phyloP scores from a whole-genome alignment of 2,888 invertebrate genomes.

The Neria commutata region DNA sequence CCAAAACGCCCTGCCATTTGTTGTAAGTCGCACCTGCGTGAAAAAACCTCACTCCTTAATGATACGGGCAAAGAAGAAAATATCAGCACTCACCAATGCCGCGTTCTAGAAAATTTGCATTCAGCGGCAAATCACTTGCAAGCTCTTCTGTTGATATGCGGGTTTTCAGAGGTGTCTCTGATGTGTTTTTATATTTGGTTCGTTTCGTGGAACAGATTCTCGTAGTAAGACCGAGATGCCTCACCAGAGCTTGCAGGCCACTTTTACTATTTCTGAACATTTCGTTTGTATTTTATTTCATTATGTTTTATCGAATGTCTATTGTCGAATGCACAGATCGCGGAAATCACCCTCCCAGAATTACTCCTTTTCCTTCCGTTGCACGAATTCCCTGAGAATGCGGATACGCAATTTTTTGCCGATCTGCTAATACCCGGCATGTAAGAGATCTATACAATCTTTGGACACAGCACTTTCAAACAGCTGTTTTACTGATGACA shows the following conservation, averaged over 20 bases:
- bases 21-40: constrained; percentile 48
- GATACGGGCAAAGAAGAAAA: neutral
- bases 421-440: too few relatives aligned
- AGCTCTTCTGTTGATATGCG: constrained; percentile 20
- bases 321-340: too few relatives aligned
- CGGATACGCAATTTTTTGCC: too few relatives aligned
- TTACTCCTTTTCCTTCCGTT: too few relatives aligned
- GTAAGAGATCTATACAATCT: too few relatives aligned
- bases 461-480: too few relatives aligned
- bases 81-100: constrained; percentile 35
- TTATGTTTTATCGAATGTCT: neutral
- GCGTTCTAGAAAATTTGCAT: constrained; percentile 37
- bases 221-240: constrained; percentile 19
- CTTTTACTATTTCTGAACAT: constrained; percentile 38
- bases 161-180: constrained; percentile 6
- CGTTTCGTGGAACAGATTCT: constrained; percentile 27
- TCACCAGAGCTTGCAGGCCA: constrained; percentile 26
- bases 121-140: constrained; percentile 33
- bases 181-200: constrained; percentile 1
- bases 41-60: neutral
- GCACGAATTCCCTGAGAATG: too few relatives aligned
- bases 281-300: constrained; percentile 21
- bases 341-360: too few relatives aligned
- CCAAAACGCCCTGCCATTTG: constrained; percentile 43
- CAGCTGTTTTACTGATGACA: too few relatives aligned